Evolutionary conservation across 2,888 invertebrate genomes (phyloP).

Genomic region (Harpalus rubripes): DNA sequence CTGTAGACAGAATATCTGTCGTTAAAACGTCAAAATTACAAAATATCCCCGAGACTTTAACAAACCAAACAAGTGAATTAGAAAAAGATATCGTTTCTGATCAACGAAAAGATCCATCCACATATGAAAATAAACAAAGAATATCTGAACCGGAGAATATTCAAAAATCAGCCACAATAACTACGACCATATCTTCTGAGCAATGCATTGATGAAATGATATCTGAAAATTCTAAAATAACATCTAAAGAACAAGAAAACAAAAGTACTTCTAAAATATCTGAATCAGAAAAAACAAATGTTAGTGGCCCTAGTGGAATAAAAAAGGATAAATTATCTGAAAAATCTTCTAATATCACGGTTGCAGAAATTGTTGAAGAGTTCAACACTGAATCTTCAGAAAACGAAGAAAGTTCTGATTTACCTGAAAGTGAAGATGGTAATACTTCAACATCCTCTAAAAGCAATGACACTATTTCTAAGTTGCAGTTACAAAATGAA

Average conservation of each 20-base stretch:
- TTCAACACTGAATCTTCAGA: conserved; percentile 9
- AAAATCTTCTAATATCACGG: background rate
- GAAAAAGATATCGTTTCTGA: background rate
- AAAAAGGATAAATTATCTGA: background rate
- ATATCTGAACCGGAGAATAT: background rate
- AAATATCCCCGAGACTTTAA: background rate
- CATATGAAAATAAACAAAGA: background rate
- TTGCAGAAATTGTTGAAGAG: background rate
- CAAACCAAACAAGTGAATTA: background rate
- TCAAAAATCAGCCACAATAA: background rate
- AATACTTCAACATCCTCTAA: conserved; percentile 6
- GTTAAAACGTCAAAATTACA: conserved; percentile 3
- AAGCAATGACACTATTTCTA: conserved; percentile 15
- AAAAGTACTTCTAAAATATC: background rate
- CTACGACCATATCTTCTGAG: background rate
- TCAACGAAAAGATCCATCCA: background rate
- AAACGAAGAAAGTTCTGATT: conserved; percentile 12
- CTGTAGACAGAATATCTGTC: background rate
- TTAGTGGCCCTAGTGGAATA: background rate
- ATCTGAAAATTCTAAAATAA: background rate
- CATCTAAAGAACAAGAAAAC: background rate
- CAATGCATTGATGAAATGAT: conserved; percentile 9
- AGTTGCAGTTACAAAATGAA: background rate
- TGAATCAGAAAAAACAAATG: background rate
- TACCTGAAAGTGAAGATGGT: conserved; percentile 15